A percentile compares a stretch with the other conserved stretches of the same genome.
These are phyloP conservation scores for Bombus balteatus DNA, from an alignment of 1,140 invertebrate genomes.

Conservation along the genomic window DNA sequence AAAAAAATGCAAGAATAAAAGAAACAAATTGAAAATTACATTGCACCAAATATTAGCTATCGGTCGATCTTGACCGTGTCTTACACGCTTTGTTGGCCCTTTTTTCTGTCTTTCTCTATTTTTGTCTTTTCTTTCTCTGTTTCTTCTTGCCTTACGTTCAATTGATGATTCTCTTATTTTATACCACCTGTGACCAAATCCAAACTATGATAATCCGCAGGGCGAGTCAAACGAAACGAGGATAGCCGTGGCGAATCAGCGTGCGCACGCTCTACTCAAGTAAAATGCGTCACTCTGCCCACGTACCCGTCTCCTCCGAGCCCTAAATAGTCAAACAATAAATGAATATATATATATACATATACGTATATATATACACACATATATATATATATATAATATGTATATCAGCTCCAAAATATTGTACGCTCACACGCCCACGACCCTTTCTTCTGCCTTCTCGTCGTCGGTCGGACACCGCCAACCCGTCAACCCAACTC, in stretches of 20 bases:
- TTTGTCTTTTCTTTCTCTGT: slow-evolving; percentile 25
- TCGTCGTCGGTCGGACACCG: slow-evolving; percentile 56
- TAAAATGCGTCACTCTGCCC: slow-evolving; percentile 81
- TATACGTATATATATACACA: slow-evolving; percentile 14
- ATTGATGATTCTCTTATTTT: slow-evolving; percentile 31
- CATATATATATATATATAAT: slow-evolving; percentile 25
- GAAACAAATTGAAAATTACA: not conserved
- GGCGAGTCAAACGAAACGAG: slow-evolving; percentile 86
- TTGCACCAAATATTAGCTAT: not conserved
- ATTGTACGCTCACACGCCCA: slow-evolving; percentile 32
- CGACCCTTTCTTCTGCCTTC: slow-evolving; percentile 52
- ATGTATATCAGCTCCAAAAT: slow-evolving; percentile 22
- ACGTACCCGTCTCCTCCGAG: slow-evolving; percentile 73
- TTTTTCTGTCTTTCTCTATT: slow-evolving; percentile 24
- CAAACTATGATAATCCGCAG: slow-evolving; percentile 74
- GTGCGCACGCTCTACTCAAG: slow-evolving; percentile 92
- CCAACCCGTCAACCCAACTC: slow-evolving; percentile 35
- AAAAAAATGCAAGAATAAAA: not conserved
- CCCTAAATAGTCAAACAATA: slow-evolving; percentile 29
- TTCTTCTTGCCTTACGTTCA: slow-evolving; percentile 35
- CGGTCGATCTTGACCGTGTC: not conserved
- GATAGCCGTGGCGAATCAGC: slow-evolving; percentile 93
- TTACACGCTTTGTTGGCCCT: slow-evolving; percentile 33
- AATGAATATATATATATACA: not conserved
- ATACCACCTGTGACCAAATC: slow-evolving; percentile 59